Evolutionary conservation across 2,113 vertebrate genomes (phyloP), one percentile per base, ranked within the genome.

Genomic region (Toxotes jaculatrix): DNA sequence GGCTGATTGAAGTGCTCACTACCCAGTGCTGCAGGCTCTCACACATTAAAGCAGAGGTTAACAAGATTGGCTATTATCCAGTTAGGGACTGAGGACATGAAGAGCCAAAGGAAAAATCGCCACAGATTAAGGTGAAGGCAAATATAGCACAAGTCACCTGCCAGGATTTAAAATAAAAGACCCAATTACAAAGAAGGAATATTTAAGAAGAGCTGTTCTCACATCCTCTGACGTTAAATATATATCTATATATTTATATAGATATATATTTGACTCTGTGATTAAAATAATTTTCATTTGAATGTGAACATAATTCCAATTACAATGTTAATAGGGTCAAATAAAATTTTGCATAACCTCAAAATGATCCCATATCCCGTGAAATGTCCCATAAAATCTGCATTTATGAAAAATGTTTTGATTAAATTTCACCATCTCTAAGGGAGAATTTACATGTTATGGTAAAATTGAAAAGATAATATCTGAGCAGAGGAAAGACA

Each of bases 11-110:
- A 86, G 75, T 62, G 77, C 77, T 87, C 80, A 79, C 88, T 75
- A 76, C 70, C 36, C 74, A 42, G 53, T 69, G 88, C 89, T 83
- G 70, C 87, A 86, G 79, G 88, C 86, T 82, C 85, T 84, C 74
- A 38, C 87, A 93, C 89, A 90, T 90, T 92, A 89, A 85, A 93
- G 93, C 91, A 92, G 90, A 95, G 92, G 93, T 95, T 95, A 95
- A 95, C 92, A 92, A 93, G 91, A 93, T 93, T 93, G 92, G 79
- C 89, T 86, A 75, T 93, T 91, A 95, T 94, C 93, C 92, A 89
- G 83, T 93, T 93, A 93, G 88, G 61, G 85, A 75, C 86, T 88
- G 88, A 93, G 90, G 90, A 91, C 89, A 86, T 60, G 57, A 76
- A 71, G 86, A 92, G 86, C 87, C 70, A 49, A 79, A 90, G 80